Conservation (phyloP, 2,113 vertebrate species). For the Scolopax mira region DNA sequence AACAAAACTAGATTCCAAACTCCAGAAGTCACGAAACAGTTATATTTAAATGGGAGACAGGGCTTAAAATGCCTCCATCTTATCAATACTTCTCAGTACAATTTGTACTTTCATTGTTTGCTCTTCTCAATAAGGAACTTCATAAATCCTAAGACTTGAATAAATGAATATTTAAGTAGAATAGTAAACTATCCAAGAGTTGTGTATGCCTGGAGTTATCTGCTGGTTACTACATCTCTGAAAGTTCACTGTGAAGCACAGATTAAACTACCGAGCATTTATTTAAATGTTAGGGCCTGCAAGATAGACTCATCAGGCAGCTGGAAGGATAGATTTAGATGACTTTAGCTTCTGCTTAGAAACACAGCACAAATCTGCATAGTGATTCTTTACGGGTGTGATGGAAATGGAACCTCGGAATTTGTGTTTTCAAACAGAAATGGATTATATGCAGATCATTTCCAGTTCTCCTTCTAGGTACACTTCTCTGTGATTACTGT, state of each 20-base stretch:
- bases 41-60: not conserved
- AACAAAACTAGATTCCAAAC: not conserved
- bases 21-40: not conserved
- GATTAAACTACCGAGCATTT: not conserved
- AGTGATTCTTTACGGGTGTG: accelerated
- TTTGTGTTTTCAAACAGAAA: not conserved
- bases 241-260: not conserved
- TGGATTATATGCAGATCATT: not conserved
- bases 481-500: not conserved
- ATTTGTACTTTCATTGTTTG: not conserved
- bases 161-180: constrained; percentile 19
- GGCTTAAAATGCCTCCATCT: not conserved
- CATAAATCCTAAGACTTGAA: not conserved
- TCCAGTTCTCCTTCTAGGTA: not conserved
- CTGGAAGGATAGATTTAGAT: not conserved
- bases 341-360: not conserved
- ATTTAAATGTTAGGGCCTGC: not conserved
- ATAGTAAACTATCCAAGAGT: not conserved
- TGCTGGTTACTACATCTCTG: not conserved
- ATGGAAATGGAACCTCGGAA: not conserved
- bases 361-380: not conserved
- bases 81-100: not conserved
- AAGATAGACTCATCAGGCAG: not conserved
- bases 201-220: not conserved
- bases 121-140: constrained; percentile 4